Evolutionary conservation across 2,113 vertebrate genomes (phyloP).

Genomic region (Cheirogaleus medius): DNA sequence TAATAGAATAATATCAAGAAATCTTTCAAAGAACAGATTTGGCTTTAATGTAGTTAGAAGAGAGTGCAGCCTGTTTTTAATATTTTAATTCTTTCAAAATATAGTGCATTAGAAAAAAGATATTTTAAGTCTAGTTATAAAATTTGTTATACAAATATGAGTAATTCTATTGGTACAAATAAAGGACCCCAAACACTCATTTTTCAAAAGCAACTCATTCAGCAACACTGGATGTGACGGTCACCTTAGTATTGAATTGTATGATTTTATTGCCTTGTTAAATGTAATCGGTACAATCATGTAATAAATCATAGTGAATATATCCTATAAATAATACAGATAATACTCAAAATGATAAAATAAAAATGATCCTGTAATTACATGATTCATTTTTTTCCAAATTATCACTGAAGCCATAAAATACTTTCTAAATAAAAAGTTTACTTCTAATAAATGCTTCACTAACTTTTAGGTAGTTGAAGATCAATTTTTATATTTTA

Average conservation of each 20-base stretch:
- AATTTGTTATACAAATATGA: conserved; percentile 50
- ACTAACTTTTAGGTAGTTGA: conserved; percentile 52
- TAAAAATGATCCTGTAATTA: conserved; percentile 62
- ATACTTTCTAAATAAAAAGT: conserved; percentile 52
- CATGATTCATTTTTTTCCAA: conserved; percentile 63
- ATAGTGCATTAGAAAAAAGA: background rate
- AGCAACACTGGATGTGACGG: conserved; percentile 44
- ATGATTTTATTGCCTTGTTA: conserved; percentile 64
- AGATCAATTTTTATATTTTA: conserved; percentile 49
- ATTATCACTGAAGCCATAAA: background rate
- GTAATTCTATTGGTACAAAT: background rate
- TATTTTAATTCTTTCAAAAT: background rate
- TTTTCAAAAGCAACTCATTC: conserved; percentile 29
- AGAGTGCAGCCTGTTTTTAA: background rate
- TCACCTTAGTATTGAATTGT: conserved; percentile 60
- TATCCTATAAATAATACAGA: conserved; percentile 67
- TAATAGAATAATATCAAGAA: background rate
- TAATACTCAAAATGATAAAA: conserved; percentile 75
- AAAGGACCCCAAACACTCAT: background rate
- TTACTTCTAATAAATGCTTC: conserved; percentile 52
- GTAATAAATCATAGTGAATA: conserved; percentile 71
- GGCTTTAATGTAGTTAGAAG: background rate
- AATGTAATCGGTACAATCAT: conserved; percentile 62
- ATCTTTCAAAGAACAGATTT: background rate
- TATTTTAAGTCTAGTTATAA: background rate